phyloP scores from a whole-genome alignment of 2,888 invertebrate species.

The Parapristionchus giblindavisi region DNA sequence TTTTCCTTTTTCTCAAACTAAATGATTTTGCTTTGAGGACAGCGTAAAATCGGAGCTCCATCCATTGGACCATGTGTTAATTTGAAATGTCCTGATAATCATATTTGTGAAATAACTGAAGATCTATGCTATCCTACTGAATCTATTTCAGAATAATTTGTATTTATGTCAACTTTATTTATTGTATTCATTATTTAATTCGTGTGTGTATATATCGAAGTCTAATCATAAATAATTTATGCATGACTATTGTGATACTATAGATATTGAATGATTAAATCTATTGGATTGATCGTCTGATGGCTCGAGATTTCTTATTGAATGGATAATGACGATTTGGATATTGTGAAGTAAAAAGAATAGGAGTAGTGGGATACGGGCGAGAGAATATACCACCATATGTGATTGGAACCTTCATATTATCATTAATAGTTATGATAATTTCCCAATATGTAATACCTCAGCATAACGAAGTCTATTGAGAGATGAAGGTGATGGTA shows the following conservation, averaged over 20 bases:
- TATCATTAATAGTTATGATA: not conserved
- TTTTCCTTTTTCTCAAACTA: not conserved
- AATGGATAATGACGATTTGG: not conserved
- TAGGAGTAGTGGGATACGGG: constrained; percentile 11
- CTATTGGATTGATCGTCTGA: constrained; percentile 13
- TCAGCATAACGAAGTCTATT: constrained; percentile 15
- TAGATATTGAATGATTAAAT: no score
- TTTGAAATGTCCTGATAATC: constrained; percentile 56
- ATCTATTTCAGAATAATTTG: constrained; percentile 41
- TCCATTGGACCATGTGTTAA: constrained; percentile 65
- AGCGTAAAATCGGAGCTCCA: constrained; percentile 32
- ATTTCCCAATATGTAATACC: not conserved
- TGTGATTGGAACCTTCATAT: constrained; percentile 8
- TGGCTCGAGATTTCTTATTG: constrained; percentile 2
- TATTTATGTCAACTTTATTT: constrained; percentile 10
- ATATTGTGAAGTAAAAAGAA: constrained; percentile 5
- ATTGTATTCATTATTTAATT: constrained; percentile 19
- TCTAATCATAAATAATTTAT: no score
- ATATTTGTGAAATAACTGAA: constrained; percentile 52
- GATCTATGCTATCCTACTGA: constrained; percentile 58
- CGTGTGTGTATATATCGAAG: not conserved
- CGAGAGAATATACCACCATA: constrained; percentile 12
- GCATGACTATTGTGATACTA: no score
- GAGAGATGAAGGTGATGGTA: not conserved
- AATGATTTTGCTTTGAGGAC: not conserved